These are phyloP conservation scores for Temnothorax nylanderi DNA, from an alignment of 1,140 invertebrate genomes.

Conservation along the genomic window DNA sequence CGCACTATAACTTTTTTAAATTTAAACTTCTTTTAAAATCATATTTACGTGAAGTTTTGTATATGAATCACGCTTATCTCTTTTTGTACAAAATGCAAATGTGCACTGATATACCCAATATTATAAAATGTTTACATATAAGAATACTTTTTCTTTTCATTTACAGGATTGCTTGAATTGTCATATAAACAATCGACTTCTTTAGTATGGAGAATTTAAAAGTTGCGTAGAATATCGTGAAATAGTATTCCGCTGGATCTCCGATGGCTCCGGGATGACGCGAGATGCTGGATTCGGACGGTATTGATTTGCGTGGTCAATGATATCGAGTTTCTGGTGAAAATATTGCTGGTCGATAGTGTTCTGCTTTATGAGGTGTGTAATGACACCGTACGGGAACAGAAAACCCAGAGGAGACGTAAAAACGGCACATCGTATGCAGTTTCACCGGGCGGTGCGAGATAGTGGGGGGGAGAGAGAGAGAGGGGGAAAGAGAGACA, in stretches of 20 bases:
- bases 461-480: not conserved
- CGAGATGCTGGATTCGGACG: not conserved
- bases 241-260: not conserved
- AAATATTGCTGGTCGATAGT: slow-evolving; percentile 56
- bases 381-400: slow-evolving; percentile 71
- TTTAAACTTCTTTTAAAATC: not conserved
- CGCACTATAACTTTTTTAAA: not conserved
- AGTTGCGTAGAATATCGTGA: not conserved
- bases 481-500: not conserved
- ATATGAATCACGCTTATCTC: not conserved
- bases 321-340: slow-evolving; percentile 64
- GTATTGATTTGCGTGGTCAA: slow-evolving; percentile 58
- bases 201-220: not conserved
- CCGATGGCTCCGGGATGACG: not conserved
- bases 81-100: not conserved
- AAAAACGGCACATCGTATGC: slow-evolving; percentile 70
- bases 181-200: not conserved
- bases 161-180: not conserved
- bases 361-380: slow-evolving; percentile 78
- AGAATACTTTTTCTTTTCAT: not conserved
- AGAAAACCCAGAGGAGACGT: slow-evolving; percentile 78
- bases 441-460: slow-evolving; percentile 29
- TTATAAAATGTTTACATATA: not conserved
- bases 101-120: not conserved
- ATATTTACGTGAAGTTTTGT: not conserved